Evolutionary conservation across 2,113 vertebrate species (phyloP), one percentile per base, ranked within the genome.

Genomic region (Meriones unguiculatus): DNA sequence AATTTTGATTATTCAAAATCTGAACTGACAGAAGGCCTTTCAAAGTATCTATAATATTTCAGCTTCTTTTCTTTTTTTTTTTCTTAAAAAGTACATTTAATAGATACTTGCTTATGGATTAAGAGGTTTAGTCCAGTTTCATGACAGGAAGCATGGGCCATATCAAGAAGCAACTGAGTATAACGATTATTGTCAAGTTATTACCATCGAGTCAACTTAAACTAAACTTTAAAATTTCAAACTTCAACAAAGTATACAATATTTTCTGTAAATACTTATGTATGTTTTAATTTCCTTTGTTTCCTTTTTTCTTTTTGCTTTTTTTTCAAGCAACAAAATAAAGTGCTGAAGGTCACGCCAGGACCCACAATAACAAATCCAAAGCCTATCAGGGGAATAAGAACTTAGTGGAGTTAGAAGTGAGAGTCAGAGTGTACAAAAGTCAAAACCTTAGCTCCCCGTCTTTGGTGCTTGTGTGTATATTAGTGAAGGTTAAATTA

Each of bases 101-200:
- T 46, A 46, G 46, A 46, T 46, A 46, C 64, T 76, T 90, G 1
- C 84, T 89, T 25, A 41, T 5, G 5, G 46, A 46, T 46, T 4
- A 46, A 46, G 46, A 46, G 46, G 46, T 46, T 46, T 5, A 46
- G 46, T 46, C 46, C 46, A 46, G 46, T 46, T 4, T 46, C 46
- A 46, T 46, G 76, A 20, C 4, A 77, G 69, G 54, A 57, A 28
- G 20, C 57, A 4, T 25, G 3, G 25, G 7, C 18, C 65, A 59
- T 41, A 17, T n/a, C 35, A 73, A 77, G 81, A 81, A 96, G 15
- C 52, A 89, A 46, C 1, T 18, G 20, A 92, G 6, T 86, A 46
- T 93, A 75, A 72, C 54, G 59, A 72, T 50, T 92, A 85, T 80
- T 46, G 12, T 77, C 87, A 85, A 91, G 38, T 85, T 93, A 38